Evolutionary conservation across 1,140 invertebrate genomes (phyloP).

Genomic region (Andricus grossulariae): DNA sequence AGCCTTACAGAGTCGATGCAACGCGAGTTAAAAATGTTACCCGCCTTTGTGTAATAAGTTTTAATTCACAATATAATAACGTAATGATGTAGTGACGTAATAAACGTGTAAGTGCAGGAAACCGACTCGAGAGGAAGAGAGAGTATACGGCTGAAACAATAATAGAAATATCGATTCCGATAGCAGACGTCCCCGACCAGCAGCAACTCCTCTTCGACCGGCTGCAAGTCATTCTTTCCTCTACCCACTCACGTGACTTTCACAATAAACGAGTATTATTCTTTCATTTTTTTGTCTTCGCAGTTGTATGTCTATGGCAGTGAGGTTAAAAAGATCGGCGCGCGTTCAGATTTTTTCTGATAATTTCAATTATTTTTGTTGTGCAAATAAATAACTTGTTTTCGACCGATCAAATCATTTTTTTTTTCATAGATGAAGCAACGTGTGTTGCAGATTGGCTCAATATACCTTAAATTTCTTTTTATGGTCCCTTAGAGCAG

Average conservation of each 20-base stretch:
- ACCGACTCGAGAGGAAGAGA: neutral
- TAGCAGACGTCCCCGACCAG: slow-evolving; percentile 26
- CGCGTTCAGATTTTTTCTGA: no score
- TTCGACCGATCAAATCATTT: neutral
- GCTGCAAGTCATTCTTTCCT: slow-evolving; percentile 22
- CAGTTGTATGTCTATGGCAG: neutral
- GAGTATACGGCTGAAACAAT: slow-evolving; percentile 26
- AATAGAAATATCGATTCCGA: slow-evolving; percentile 26
- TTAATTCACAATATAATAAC: slow-evolving; percentile 9
- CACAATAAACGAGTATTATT: neutral
- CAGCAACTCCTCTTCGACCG: slow-evolving; percentile 18
- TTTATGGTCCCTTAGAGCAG: no score
- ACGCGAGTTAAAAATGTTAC: slow-evolving; percentile 30
- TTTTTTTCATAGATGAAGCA: no score
- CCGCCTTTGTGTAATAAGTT: slow-evolving; percentile 35
- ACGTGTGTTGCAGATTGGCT: no score
- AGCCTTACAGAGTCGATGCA: slow-evolving; percentile 49
- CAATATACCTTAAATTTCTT: no score
- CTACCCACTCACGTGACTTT: neutral
- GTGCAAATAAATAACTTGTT: neutral
- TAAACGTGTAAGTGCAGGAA: neutral
- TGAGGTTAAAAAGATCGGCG: no score
- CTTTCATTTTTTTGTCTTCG: neutral
- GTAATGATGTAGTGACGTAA: neutral
- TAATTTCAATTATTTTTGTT: no score